Percentiles rank a stretch among this genome's conserved stretches.
phyloP scores from a whole-genome alignment of 2,888 invertebrate genomes.

The Siphlonurus alternatus region DNA sequence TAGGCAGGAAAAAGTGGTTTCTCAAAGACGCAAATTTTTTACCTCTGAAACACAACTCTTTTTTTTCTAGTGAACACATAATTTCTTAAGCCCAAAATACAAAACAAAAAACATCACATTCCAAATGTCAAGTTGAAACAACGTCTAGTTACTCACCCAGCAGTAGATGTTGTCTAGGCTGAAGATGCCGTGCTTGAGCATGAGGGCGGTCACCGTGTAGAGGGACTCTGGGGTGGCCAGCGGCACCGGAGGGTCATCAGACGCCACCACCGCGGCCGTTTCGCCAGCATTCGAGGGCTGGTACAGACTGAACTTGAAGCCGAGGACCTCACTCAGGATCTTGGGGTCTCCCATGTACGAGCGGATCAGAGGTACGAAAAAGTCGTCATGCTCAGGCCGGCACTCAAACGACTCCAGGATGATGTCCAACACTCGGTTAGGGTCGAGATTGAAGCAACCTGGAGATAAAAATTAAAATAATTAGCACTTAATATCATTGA shows the following conservation, averaged over 20 bases:
- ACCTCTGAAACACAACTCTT: too few species aligned
- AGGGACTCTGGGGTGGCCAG: constrained; percentile 56
- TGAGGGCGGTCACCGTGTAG: constrained; percentile 75
- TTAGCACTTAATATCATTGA: too few species aligned
- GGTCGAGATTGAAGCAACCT: constrained; percentile 99
- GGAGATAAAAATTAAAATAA: constrained; percentile 20
- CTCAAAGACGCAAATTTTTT: too few species aligned
- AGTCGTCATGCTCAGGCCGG: constrained; percentile 52
- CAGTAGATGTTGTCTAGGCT: constrained; percentile 74
- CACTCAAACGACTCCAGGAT: constrained; percentile 94
- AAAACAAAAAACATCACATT: too few species aligned
- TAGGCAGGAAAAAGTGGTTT: too few species aligned
- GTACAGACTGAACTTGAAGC: constrained; percentile 68
- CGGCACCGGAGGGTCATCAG: background rate
- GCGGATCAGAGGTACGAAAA: constrained; percentile 74
- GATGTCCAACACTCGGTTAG: constrained; percentile 90
- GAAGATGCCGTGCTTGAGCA: constrained; percentile 77
- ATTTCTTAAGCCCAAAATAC: too few species aligned
- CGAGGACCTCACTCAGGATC: constrained; percentile 85
- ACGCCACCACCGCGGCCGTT: constrained; percentile 34
- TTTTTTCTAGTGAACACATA: too few species aligned
- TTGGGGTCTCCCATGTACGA: constrained; percentile 77
- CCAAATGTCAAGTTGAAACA: too few species aligned
- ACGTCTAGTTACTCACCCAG: constrained; percentile 56
- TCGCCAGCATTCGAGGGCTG: constrained; percentile 41